These are phyloP conservation scores for Nowickia ferox DNA, from an alignment of 2,888 invertebrate species.

Conservation along the genomic window DNA sequence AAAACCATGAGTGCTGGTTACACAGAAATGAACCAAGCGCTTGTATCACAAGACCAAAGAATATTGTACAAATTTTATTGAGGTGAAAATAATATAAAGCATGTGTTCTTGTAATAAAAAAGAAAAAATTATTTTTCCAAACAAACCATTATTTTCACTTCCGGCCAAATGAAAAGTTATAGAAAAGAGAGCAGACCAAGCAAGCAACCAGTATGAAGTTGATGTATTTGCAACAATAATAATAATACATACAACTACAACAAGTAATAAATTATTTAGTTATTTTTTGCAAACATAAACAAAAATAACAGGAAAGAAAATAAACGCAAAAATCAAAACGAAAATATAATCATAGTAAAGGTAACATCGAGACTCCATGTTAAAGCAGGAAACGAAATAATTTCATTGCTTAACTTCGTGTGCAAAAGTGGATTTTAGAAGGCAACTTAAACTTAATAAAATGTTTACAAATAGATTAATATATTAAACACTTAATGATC, in stretches of 20 bases:
- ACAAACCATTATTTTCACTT: constrained; percentile 33
- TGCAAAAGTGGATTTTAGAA: not conserved
- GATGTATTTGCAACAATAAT: constrained; percentile 7
- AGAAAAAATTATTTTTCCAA: constrained; percentile 32
- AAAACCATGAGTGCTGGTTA: constrained; percentile 20
- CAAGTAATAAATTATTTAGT: constrained; percentile 22
- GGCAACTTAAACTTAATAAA: too few species aligned
- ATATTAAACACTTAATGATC: too few species aligned
- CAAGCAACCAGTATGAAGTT: constrained; percentile 32
- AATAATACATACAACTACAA: constrained; percentile 7
- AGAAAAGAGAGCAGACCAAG: not conserved
- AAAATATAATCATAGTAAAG: constrained; percentile 30
- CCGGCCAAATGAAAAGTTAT: constrained; percentile 5
- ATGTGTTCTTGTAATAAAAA: constrained; percentile 48
- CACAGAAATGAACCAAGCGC: not conserved
- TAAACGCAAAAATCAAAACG: constrained; percentile 19
- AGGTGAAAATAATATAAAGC: constrained; percentile 64
- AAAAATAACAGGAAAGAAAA: constrained; percentile 13
- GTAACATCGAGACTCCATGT: not conserved
- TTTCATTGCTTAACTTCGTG: constrained; percentile 30
- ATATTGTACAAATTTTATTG: constrained; percentile 8
- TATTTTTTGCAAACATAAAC: constrained; percentile 29
- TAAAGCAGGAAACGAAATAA: not conserved
- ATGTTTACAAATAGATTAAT: too few species aligned
- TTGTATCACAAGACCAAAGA: constrained; percentile 21